These are phyloP conservation scores for Willisornis vidua DNA, from an alignment of 2,113 vertebrate species.

Conservation along the genomic window DNA sequence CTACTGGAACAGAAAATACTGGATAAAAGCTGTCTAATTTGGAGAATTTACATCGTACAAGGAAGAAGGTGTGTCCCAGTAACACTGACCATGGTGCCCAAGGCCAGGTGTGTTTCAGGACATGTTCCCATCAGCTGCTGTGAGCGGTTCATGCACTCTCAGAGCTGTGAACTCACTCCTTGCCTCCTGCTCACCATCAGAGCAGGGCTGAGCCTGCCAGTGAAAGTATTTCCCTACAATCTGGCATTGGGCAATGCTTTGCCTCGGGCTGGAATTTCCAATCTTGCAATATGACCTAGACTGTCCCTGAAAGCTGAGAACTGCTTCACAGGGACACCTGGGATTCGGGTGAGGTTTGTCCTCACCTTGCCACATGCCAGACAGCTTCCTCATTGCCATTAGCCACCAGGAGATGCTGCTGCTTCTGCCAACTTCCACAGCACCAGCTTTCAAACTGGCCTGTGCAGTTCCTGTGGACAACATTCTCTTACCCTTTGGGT, in stretches of 20 bases:
- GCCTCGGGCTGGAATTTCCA: neutral
- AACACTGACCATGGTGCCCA: neutral
- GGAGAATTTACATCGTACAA: neutral
- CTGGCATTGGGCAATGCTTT: neutral
- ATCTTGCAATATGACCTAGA: neutral
- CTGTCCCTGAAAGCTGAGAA: neutral
- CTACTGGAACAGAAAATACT: neutral
- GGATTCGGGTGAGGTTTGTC: neutral
- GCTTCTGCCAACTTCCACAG: neutral
- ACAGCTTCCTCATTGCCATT: neutral
- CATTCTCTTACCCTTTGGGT: neutral
- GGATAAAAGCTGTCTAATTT: neutral
- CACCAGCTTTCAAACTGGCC: neutral
- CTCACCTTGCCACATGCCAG: neutral
- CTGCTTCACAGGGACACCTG: neutral
- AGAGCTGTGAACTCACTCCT: neutral
- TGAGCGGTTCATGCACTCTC: neutral
- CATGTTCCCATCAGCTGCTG: fast-evolving
- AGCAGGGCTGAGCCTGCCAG: neutral
- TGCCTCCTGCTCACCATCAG: neutral
- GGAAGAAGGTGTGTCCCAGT: neutral
- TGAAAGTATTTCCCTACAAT: neutral
- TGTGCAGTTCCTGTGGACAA: neutral
- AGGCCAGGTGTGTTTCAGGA: neutral
- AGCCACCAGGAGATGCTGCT: neutral